These are phyloP conservation scores for Lepus oiostolus DNA, from an alignment of 2,797 vertebrate species.

Conservation along the genomic window DNA sequence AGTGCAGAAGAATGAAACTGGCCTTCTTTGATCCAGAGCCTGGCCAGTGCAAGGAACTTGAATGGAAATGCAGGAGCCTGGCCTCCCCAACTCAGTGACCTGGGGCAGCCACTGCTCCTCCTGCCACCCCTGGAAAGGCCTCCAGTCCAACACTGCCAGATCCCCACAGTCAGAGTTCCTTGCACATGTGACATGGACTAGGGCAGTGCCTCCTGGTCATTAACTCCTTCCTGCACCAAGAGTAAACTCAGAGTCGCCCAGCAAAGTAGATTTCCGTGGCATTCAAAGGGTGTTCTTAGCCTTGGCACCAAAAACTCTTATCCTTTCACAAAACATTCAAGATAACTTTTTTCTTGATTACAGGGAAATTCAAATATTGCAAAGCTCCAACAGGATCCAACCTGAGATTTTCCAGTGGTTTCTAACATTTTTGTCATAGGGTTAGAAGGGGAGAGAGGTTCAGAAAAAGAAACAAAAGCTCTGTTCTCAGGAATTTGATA, in stretches of 20 bases:
- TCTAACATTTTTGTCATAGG: neutral
- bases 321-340: conserved; percentile 20
- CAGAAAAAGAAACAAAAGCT: conserved; percentile 52
- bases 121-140: neutral
- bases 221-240: neutral
- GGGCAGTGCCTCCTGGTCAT: neutral
- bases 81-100: neutral
- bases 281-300: neutral
- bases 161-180: neutral
- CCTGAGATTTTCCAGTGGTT: conserved; percentile 40
- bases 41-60: neutral
- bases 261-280: neutral
- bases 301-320: conserved; percentile 41
- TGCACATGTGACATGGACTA: neutral
- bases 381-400: conserved; percentile 12
- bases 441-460: neutral
- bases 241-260: neutral
- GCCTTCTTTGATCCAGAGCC: neutral
- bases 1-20: neutral
- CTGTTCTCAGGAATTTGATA: conserved; percentile 20
- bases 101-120: neutral
- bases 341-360: conserved; percentile 40
- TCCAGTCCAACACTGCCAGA: neutral
- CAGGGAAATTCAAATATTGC: neutral
- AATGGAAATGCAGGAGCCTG: neutral